Evolutionary conservation across 2,113 vertebrate genomes (phyloP).

Genomic region (Globicephala melas): DNA sequence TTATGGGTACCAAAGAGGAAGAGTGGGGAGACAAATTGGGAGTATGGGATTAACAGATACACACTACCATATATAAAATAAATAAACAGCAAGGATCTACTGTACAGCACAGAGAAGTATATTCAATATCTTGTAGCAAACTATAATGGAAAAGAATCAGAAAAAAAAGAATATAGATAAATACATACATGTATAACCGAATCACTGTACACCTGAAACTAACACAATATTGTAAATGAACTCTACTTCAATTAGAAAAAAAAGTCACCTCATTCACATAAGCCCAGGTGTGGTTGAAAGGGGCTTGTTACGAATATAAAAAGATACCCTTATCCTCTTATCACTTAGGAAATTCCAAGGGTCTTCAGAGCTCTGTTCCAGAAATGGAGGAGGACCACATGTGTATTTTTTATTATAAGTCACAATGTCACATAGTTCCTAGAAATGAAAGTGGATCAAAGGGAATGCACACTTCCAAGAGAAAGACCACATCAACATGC

Average conservation of each 20-base stretch:
- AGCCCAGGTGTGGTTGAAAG: background rate
- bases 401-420: background rate
- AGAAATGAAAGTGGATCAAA: background rate
- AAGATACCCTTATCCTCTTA: background rate
- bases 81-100: background rate
- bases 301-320: background rate
- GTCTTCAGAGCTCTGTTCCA: background rate
- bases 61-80: background rate
- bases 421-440: background rate
- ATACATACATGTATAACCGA: background rate
- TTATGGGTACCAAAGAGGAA: background rate
- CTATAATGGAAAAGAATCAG: background rate
- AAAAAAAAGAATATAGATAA: background rate
- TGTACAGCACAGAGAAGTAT: background rate
- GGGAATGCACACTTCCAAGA: background rate
- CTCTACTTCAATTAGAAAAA: background rate
- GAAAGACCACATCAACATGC: background rate
- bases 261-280: background rate
- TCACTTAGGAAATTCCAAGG: background rate
- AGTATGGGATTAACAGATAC: background rate
- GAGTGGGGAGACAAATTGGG: background rate
- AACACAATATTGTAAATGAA: background rate
- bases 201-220: rapidly evolving
- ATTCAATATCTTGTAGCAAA: no score
- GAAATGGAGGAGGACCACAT: background rate